These are phyloP conservation scores for Pangasianodon gigas DNA, from an alignment of 2,113 vertebrate genomes.

Conservation along the genomic window DNA sequence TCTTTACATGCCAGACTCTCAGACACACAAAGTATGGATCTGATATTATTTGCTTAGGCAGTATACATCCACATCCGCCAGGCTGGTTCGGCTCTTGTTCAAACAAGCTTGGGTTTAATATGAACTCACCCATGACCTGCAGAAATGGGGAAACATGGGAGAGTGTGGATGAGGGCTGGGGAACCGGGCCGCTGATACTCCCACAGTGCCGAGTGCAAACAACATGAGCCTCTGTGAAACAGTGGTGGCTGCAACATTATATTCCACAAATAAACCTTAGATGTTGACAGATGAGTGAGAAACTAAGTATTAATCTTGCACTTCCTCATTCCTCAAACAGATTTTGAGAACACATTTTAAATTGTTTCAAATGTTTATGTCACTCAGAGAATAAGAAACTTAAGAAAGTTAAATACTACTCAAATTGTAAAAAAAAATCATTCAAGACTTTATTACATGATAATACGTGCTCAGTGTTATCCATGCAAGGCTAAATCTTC, in stretches of 20 bases:
- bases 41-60: slow-evolving; percentile 32
- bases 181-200: slow-evolving; percentile 39
- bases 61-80: slow-evolving; percentile 15
- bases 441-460: too few relatives aligned
- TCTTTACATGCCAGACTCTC: slow-evolving; percentile 17
- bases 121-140: slow-evolving; percentile 42
- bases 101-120: slow-evolving; percentile 40
- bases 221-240: slow-evolving; percentile 25
- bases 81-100: slow-evolving; percentile 26
- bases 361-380: neutral
- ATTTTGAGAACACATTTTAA: neutral
- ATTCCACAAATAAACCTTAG: slow-evolving; percentile 45
- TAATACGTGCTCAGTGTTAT: neutral
- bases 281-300: slow-evolving; percentile 31
- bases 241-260: slow-evolving; percentile 21
- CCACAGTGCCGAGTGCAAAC: slow-evolving; percentile 34
- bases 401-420: neutral
- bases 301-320: slow-evolving; percentile 5
- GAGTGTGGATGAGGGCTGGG: neutral
- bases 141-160: slow-evolving; percentile 32
- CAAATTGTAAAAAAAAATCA: neutral
- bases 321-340: slow-evolving; percentile 20
- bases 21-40: slow-evolving; percentile 25
- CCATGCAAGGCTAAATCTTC: neutral
- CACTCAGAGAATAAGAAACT: neutral